These are phyloP conservation scores for Chloroceryle inda DNA, from an alignment of 2,797 vertebrate genomes.

Conservation along the genomic window DNA sequence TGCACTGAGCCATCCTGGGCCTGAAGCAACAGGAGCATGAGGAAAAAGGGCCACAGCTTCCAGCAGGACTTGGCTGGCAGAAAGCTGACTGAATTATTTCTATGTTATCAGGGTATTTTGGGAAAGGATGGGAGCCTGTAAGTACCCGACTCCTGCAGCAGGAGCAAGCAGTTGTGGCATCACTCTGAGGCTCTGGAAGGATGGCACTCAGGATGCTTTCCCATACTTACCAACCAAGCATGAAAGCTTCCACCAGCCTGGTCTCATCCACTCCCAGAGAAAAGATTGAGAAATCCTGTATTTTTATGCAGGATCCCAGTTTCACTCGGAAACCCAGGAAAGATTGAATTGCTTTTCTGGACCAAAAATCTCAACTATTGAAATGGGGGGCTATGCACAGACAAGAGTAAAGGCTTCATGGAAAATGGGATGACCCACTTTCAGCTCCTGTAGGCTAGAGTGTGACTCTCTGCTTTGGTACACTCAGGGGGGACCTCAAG, in stretches of 20 bases:
- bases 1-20: neutral
- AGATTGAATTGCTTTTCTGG: neutral
- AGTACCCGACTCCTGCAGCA: neutral
- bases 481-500: neutral
- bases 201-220: neutral
- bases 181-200: neutral
- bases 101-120: rapidly evolving
- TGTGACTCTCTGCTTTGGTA: neutral
- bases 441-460: neutral
- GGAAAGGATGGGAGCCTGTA: neutral
- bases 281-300: neutral
- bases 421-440: neutral
- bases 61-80: neutral
- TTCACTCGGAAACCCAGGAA: neutral
- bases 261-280: neutral
- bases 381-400: neutral
- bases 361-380: neutral
- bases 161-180: neutral
- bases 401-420: neutral
- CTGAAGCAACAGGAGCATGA: neutral
- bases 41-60: neutral
- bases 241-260: neutral
- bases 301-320: neutral
- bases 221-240: neutral
- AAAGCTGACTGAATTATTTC: neutral